A percentile compares a stretch with the other conserved stretches of the same genome.
Conservation (phyloP, 2,113 vertebrate genomes). For the Anarrhichthys ocellatus region DNA sequence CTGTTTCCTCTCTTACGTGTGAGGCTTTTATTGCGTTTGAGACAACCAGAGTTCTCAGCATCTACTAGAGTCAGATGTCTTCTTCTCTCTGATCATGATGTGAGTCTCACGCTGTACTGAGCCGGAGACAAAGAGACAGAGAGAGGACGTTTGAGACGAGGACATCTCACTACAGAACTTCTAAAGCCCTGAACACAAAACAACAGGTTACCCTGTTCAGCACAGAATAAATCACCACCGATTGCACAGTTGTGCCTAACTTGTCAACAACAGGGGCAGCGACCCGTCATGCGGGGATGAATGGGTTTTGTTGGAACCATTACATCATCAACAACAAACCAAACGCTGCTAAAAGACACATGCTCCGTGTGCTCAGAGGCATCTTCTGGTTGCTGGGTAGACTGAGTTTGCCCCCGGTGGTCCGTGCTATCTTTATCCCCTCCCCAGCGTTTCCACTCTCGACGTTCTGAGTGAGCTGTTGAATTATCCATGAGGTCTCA, state of each 20-base stretch:
- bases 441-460: conserved; percentile 26
- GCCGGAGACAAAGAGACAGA: too few relatives aligned
- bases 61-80: too few relatives aligned
- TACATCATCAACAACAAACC: conserved; percentile 1
- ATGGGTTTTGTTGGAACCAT: not conserved
- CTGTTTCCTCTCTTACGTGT: too few relatives aligned
- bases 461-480: conserved; percentile 46
- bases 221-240: not conserved
- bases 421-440: conserved; percentile 67
- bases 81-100: not conserved
- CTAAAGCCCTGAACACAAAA: not conserved
- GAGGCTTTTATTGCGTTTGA: too few relatives aligned
- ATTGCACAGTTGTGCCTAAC: conserved; percentile 27
- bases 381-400: conserved; percentile 68
- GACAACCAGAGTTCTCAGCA: too few relatives aligned
- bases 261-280: not conserved
- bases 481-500: conserved; percentile 69
- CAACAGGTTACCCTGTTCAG: not conserved
- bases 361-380: conserved; percentile 14
- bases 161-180: too few relatives aligned
- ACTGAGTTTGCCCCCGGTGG: conserved; percentile 30
- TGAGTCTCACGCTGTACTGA: too few relatives aligned
- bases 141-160: too few relatives aligned
- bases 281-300: not conserved
- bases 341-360: not conserved